Evolutionary conservation across 2,888 invertebrate genomes (phyloP).

Genomic region (Neoaliturus tenellus): DNA sequence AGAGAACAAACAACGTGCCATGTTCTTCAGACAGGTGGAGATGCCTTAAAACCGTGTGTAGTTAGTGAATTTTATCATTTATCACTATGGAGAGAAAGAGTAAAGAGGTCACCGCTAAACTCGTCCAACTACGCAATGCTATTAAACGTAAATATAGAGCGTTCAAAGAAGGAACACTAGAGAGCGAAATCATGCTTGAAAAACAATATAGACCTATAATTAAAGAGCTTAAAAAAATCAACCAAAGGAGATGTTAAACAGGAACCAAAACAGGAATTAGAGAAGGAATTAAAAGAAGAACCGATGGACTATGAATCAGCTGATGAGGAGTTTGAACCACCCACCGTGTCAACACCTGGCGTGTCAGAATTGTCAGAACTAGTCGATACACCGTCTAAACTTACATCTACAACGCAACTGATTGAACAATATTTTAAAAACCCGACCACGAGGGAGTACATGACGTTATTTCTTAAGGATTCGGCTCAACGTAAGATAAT

Average conservation of each 20-base stretch:
- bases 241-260: too few relatives aligned
- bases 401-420: not conserved
- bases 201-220: slow-evolving; percentile 38
- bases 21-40: slow-evolving; percentile 28
- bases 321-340: too few relatives aligned
- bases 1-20: not conserved
- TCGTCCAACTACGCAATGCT: not conserved
- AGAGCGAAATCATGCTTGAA: not conserved
- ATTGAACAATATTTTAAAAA: not conserved
- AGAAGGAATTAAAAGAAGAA: not conserved
- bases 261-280: slow-evolving; percentile 1
- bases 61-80: not conserved
- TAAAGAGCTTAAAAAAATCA: not conserved
- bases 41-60: not conserved
- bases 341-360: too few relatives aligned
- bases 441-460: not conserved
- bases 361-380: too few relatives aligned
- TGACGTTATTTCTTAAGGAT: not conserved
- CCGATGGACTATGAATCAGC: not conserved
- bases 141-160: slow-evolving; percentile 6
- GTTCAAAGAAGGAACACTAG: not conserved
- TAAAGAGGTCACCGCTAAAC: not conserved
- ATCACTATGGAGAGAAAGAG: not conserved
- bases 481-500: not conserved
- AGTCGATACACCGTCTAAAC: not conserved